Conservation (phyloP, 1,140 invertebrate genomes). For the Micrasema minimum region DNA sequence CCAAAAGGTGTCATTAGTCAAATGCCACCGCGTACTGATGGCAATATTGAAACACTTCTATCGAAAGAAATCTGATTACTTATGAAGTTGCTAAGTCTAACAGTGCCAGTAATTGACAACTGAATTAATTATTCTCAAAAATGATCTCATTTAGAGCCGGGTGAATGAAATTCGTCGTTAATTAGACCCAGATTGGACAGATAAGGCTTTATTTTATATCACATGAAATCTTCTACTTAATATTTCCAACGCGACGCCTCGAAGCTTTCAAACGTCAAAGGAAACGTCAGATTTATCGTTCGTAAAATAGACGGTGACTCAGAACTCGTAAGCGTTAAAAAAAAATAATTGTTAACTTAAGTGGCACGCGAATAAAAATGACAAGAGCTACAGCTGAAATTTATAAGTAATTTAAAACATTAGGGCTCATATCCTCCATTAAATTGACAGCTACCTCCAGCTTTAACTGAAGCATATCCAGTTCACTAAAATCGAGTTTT, state of each 20-base stretch:
- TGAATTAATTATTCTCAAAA: constrained; percentile 31
- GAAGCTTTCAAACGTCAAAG: constrained; percentile 24
- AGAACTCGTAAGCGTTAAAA: neutral
- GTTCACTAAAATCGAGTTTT: no score
- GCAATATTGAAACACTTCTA: neutral
- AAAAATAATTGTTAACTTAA: constrained; percentile 1
- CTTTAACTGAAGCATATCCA: no score
- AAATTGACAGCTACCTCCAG: no score
- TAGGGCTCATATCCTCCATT: no score
- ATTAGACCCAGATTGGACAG: constrained; percentile 22
- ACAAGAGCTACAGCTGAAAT: no score
- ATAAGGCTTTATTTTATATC: constrained; percentile 10
- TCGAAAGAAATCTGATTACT: constrained; percentile 6
- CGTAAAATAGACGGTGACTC: constrained; percentile 6
- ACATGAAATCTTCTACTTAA: constrained; percentile 15
- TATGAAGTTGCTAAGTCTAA: constrained; percentile 4
- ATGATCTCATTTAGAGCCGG: constrained; percentile 20
- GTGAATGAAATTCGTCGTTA: constrained; percentile 29
- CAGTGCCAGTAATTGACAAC: constrained; percentile 16
- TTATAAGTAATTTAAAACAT: no score
- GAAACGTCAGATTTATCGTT: constrained; percentile 40
- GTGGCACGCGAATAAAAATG: no score
- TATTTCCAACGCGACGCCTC: constrained; percentile 30
- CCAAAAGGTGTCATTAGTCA: neutral
- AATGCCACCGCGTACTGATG: no score